Conservation (phyloP, 2,113 vertebrate genomes). For the Morphnarchus princeps region DNA sequence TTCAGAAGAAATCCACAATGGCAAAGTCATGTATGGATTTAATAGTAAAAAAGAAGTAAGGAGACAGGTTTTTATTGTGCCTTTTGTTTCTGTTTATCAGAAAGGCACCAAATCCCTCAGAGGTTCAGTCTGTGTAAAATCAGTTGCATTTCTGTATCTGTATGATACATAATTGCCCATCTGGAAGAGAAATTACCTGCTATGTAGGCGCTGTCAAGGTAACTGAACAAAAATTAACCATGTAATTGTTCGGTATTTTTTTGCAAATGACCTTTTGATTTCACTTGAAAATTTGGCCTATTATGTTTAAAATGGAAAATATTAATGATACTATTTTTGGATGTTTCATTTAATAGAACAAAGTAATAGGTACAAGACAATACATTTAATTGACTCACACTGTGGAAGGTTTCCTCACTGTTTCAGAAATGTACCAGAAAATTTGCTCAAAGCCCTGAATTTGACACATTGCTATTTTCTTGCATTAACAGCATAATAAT, state of each 20-base stretch:
- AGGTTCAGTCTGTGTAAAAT: not conserved
- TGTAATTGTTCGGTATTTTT: not conserved
- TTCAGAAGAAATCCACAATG: not conserved
- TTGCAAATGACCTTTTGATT: not conserved
- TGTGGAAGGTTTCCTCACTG: not conserved
- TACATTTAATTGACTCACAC: not conserved
- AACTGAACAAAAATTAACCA: not conserved
- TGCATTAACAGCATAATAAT: not conserved
- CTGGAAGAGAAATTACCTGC: not conserved
- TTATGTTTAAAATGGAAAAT: not conserved
- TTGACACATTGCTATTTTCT: constrained; percentile 4
- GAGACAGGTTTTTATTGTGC: not conserved
- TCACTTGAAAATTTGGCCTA: not conserved
- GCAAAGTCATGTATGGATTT: not conserved
- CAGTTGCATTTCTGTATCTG: not conserved
- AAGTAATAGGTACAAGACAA: not conserved
- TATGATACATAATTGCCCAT: not conserved
- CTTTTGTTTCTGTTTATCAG: not conserved
- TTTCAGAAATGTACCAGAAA: not conserved
- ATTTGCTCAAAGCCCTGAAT: not conserved
- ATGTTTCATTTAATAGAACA: not conserved
- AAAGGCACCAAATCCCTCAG: not conserved
- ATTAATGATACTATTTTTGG: not conserved
- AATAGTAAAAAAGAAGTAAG: not conserved
- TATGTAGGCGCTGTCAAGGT: not conserved